Conservation (phyloP, 2,797 vertebrate genomes). For the Acanthurus leucopareius region DNA sequence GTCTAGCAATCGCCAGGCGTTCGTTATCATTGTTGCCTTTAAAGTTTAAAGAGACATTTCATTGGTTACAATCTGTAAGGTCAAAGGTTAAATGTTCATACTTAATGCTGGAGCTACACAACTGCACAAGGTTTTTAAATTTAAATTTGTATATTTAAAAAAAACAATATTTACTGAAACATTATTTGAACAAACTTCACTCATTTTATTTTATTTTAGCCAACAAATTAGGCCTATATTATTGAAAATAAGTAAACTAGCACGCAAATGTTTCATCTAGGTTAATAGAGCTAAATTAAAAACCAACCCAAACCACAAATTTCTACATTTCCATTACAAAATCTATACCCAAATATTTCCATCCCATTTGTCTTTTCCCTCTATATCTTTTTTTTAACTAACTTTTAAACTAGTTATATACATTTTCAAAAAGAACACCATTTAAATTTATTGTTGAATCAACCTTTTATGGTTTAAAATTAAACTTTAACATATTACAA, state of each 20-base stretch:
- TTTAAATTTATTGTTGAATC: slow-evolving; percentile 90
- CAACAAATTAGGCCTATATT: slow-evolving; percentile 98
- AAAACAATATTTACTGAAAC: slow-evolving; percentile 94
- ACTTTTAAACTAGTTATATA: slow-evolving; percentile 98
- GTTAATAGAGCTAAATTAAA: slow-evolving; percentile 96
- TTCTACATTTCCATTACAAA: slow-evolving; percentile 92
- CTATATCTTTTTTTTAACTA: slow-evolving; percentile 71
- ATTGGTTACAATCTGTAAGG: slow-evolving; percentile 99
- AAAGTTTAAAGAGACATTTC: slow-evolving; percentile 99
- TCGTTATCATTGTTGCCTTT: slow-evolving; percentile 99
- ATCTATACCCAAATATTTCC: slow-evolving; percentile 90
- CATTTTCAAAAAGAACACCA: slow-evolving; percentile 91
- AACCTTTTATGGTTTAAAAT: slow-evolving; percentile 92
- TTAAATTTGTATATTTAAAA: slow-evolving; percentile 94
- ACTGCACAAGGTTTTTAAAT: slow-evolving; percentile 90
- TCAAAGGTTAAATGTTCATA: slow-evolving; percentile 99
- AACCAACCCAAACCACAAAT: slow-evolving; percentile 94
- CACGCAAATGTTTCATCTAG: slow-evolving; percentile 93
- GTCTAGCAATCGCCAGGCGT: slow-evolving; percentile 99
- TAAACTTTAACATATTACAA: slow-evolving; percentile 87
- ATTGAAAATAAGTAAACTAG: slow-evolving; percentile 91
- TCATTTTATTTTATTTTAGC: slow-evolving; percentile 98
- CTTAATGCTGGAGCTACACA: slow-evolving; percentile 98
- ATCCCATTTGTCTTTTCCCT: slow-evolving; percentile 88
- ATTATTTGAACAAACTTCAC: slow-evolving; percentile 94